Base-by-base conservation (phyloP, 2,888 invertebrate genomes). In the Stictocephala bisonia region DNA sequence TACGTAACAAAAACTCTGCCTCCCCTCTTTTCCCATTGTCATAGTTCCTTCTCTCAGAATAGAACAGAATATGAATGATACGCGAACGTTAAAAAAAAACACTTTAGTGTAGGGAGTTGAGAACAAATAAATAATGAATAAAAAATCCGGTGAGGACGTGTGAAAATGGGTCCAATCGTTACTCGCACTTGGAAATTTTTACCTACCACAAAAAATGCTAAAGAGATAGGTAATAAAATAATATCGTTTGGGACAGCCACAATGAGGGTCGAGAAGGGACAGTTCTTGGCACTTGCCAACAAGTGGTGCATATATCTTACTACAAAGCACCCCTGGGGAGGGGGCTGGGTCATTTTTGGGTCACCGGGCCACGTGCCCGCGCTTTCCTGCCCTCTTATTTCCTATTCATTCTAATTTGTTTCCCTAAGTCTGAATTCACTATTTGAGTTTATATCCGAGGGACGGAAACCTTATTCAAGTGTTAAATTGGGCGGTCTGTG, bases 371-470 rank as follows among this genome's bases (percentile, higher is more conserved):
- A 64, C 64, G 64, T 64, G 64, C 24, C 60, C 31, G 50, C 18
- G 58, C 20, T n/a, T n/a, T 44, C 64, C 44, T 44, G 44, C 44
- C 44, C 44, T 7, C 44, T 44, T 64, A 64, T 64, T 64, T 64
- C 26, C 64, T 44, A 64, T 64, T 64, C 64, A 64, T 41, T 4
- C 60, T 60, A 60, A 60, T 60, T 60, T 60, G 64, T 64, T 64
- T 64, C 64, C 64, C 44, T 40, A 18, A 20, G 44, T 64, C 27
- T 44, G 64, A 64, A 64, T 64, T 64, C 64, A 26, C 27, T 44
- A 44, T 44, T 64, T 64, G 44, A 44, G 64, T 41, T 44, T 24
- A 4, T 31, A 29, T 29, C 56, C 27, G 56, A 31, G 56, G 56
- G 56, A 27, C 31, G 56, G 26, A 27, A 51, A 20, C n/a, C n/a